These are phyloP conservation scores for Cerceris rybyensis DNA, from an alignment of 2,888 invertebrate species.

Conservation along the genomic window DNA sequence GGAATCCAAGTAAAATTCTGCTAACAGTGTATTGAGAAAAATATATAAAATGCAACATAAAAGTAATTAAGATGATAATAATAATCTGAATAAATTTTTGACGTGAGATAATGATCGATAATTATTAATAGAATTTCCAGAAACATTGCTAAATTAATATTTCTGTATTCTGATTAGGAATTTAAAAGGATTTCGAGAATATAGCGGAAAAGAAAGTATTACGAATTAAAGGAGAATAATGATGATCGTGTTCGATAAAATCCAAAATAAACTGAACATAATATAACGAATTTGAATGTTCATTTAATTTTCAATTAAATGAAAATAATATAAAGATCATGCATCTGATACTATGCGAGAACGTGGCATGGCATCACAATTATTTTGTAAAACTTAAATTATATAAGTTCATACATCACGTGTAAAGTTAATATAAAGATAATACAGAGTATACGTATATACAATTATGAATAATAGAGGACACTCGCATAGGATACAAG, in stretches of 20 bases:
- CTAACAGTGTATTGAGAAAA: conserved; percentile 44
- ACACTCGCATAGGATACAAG: conserved; percentile 67
- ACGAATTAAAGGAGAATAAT: conserved; percentile 16
- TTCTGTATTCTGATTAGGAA: conserved; percentile 11
- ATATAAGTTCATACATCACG: conserved; percentile 61
- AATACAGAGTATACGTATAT: conserved; percentile 67
- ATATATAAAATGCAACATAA: conserved; percentile 21
- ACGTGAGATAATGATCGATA: neutral
- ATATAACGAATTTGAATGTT: conserved; percentile 45
- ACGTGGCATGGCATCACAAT: conserved; percentile 75
- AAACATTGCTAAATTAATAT: conserved; percentile 33
- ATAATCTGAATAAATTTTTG: conserved; percentile 18
- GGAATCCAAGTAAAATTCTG: conserved; percentile 50
- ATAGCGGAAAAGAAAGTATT: conserved; percentile 11
- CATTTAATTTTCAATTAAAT: conserved; percentile 69
- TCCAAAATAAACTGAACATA: conserved; percentile 17
- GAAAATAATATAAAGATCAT: conserved; percentile 70
- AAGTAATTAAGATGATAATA: conserved; percentile 12
- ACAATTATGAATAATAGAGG: conserved; percentile 67
- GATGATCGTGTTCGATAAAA: conserved; percentile 27
- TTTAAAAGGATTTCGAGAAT: conserved; percentile 10
- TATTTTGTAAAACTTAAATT: conserved; percentile 66
- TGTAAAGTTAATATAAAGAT: conserved; percentile 53
- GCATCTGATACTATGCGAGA: conserved; percentile 61
- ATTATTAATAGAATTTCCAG: conserved; percentile 54